Evolutionary conservation across 2,888 invertebrate species (phyloP).

Genomic region (Lithophane semibrunnea): DNA sequence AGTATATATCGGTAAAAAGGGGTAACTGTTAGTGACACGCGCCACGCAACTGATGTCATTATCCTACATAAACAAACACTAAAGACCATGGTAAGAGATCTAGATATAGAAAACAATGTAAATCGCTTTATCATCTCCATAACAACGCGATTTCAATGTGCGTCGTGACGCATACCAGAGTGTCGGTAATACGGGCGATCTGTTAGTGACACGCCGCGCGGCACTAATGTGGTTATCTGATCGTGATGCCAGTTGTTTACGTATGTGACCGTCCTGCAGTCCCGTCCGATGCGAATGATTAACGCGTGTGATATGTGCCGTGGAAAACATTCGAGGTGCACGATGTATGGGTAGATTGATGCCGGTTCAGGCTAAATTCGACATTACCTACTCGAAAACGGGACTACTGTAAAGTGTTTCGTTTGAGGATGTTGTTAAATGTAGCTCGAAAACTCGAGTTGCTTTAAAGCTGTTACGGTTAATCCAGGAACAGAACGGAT

Average conservation of each 20-base stretch:
- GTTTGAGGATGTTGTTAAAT: background rate
- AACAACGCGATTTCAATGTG: constrained; percentile 1
- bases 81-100: background rate
- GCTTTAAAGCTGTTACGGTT: background rate
- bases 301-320: constrained; percentile 31
- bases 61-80: constrained; percentile 48
- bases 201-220: constrained; percentile 72
- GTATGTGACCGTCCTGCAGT: constrained; percentile 50
- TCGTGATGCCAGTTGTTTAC: constrained; percentile 72
- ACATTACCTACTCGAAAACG: background rate
- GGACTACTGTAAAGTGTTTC: background rate
- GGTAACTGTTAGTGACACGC: constrained; percentile 68
- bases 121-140: background rate
- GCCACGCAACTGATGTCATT: constrained; percentile 69
- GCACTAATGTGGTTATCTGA: constrained; percentile 76
- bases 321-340: constrained; percentile 14
- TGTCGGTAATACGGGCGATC: constrained; percentile 54
- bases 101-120: background rate
- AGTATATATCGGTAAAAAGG: constrained; percentile 3
- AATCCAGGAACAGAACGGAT: background rate
- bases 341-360: constrained; percentile 13
- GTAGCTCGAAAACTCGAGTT: constrained; percentile 7
- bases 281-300: constrained; percentile 41
- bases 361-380: background rate
- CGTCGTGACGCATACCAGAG: constrained; percentile 45